Evolutionary conservation across 1,140 invertebrate species (phyloP), one percentile per base, ranked within the genome.

Genomic region (Cotesia chilonis): DNA sequence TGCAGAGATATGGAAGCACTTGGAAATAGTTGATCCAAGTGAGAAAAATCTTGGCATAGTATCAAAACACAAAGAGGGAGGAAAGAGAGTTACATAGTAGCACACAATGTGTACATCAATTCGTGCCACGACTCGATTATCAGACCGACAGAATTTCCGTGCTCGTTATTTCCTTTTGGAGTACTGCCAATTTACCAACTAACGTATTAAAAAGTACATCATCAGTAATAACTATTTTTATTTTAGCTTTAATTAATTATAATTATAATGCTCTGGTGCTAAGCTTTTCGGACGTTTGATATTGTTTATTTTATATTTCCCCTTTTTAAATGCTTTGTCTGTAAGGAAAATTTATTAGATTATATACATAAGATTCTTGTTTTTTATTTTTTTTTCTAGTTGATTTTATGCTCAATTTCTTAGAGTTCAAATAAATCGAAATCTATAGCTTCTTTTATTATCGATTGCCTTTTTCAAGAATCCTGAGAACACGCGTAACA

Each of bases 91-190:
- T 47, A 47, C 41, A 47, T 47, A 47, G 41, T 47, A 47, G 37
- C 67, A 71, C 67, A 71, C 68, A 68, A 74, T 70, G 75, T 83
- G 77, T 84, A 83, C 80, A 83, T 83, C 82, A 83, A 83, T 80
- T 84, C 76, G 68, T 68, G 75, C 78, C 76, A 80, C 79, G 81
- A 77, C 77, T 77, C 80, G 82, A 85, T 85, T 83, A 85, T 84
- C 80, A 79, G 78, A 69, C 69, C 64, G 77, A 73, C 77, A 76
- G 73, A 63, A 52, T 70, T n/a, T 35, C 68, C 63, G 72, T 74
- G 65, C 70, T 79, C 77, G 74, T 79, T 76, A 79, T 77, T 81
- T 82, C 72, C 70, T 37, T 59, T 77, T 83, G 83, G 80, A 80
- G 70, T 63, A 1, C 7, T 61, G 79, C 81, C 81, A 82, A 65